Conservation (phyloP, 2,888 invertebrate species). For the Melanchra persicariae region DNA sequence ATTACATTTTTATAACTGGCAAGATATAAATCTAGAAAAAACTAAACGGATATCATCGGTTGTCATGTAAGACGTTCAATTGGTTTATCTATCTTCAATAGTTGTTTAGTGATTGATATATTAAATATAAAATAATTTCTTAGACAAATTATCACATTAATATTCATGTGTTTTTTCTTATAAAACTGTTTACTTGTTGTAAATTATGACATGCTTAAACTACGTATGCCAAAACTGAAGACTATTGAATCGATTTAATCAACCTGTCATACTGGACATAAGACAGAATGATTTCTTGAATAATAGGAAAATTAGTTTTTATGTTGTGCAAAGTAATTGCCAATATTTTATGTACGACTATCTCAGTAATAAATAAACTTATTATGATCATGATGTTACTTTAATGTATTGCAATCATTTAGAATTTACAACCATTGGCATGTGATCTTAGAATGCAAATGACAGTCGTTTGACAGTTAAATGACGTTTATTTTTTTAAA, state of each 20-base stretch:
- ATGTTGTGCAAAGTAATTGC: background rate
- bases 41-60: constrained; percentile 10
- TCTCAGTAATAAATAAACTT: constrained; percentile 8
- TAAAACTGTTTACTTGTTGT: background rate
- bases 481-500: constrained; percentile 49
- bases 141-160: constrained; percentile 7
- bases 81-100: constrained; percentile 49
- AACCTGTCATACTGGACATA: constrained; percentile 22
- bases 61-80: constrained; percentile 41
- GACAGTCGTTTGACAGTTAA: constrained; percentile 11
- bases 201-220: constrained; percentile 7
- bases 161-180: constrained; percentile 12
- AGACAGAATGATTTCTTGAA: constrained; percentile 34
- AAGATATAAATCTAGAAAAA: constrained; percentile 11
- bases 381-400: background rate
- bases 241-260: constrained; percentile 43
- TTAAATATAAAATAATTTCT: background rate
- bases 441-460: background rate
- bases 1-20: constrained; percentile 6
- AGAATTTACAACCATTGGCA: background rate
- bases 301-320: constrained; percentile 14
- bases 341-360: constrained; percentile 9
- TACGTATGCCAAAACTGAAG: background rate
- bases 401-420: constrained; percentile 14
- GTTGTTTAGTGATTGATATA: constrained; percentile 29